Evolutionary conservation across 2,113 vertebrate genomes (phyloP).

Genomic region (Calyptomena viridis): DNA sequence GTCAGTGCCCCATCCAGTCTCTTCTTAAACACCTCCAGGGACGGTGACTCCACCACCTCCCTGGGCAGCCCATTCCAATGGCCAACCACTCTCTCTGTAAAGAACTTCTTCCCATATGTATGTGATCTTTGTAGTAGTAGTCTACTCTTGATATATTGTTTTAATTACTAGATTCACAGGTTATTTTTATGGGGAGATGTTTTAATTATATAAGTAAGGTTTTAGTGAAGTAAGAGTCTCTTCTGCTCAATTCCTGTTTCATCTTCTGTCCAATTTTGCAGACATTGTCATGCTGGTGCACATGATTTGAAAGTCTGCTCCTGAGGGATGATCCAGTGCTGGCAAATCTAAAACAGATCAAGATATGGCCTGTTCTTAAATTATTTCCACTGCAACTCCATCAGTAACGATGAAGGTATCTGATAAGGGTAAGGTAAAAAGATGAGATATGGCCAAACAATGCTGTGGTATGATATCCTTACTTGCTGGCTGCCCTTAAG

Average conservation of each 20-base stretch:
- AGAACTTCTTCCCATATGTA: neutral
- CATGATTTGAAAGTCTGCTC: neutral
- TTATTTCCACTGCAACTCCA: neutral
- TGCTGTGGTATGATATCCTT: neutral
- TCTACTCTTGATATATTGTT: neutral
- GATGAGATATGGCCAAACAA: neutral
- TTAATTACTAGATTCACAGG: neutral
- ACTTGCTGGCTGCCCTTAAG: neutral
- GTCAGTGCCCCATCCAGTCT: too few species aligned
- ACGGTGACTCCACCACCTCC: too few species aligned
- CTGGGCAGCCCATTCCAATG: too few species aligned
- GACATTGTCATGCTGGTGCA: neutral
- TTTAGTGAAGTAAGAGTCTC: neutral
- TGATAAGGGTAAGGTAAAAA: neutral
- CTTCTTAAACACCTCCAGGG: too few species aligned
- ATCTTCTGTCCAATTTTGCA: neutral
- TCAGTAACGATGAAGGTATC: neutral
- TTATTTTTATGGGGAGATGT: neutral
- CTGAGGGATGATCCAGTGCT: neutral
- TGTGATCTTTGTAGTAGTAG: neutral
- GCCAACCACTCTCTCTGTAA: too few species aligned
- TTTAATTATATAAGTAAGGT: neutral
- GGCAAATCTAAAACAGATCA: neutral
- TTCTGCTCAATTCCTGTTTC: neutral
- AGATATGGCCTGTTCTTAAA: neutral